Percentiles rank a stretch among this genome's conserved stretches.
These are phyloP conservation scores for Gorsachius magnificus DNA, from an alignment of 2,797 vertebrate species.

Conservation along the genomic window DNA sequence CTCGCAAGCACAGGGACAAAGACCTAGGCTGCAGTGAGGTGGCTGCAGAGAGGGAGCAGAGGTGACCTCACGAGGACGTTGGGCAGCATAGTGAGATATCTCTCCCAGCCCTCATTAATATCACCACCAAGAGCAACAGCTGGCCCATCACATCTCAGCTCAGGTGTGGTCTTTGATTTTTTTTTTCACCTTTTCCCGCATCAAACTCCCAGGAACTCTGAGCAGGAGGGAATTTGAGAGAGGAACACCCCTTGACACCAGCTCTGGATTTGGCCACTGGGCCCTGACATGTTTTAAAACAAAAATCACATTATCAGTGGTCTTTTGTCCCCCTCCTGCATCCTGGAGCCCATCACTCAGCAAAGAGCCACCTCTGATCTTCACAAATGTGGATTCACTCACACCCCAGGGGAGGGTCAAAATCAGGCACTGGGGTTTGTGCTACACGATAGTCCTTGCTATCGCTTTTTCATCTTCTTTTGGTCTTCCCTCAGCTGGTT, in stretches of 20 bases:
- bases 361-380: neutral
- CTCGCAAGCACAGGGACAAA: fast-evolving
- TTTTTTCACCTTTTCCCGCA: neutral
- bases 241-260: neutral
- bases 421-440: neutral
- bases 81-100: neutral
- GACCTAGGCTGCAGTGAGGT: neutral
- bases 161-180: neutral
- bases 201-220: neutral
- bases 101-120: neutral
- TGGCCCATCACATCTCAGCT: neutral
- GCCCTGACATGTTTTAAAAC: neutral
- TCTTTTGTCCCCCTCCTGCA: neutral
- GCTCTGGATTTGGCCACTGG: neutral
- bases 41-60: neutral
- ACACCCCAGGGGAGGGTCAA: neutral
- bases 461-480: neutral
- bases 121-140: neutral
- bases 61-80: fast-evolving
- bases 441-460: neutral
- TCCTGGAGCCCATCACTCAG: neutral
- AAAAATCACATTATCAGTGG: neutral
- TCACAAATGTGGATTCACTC: neutral
- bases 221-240: neutral
- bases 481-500: neutral